Evolutionary conservation across 2,888 invertebrate species (phyloP).

Genomic region (Exephanes ischioxanthus): DNA sequence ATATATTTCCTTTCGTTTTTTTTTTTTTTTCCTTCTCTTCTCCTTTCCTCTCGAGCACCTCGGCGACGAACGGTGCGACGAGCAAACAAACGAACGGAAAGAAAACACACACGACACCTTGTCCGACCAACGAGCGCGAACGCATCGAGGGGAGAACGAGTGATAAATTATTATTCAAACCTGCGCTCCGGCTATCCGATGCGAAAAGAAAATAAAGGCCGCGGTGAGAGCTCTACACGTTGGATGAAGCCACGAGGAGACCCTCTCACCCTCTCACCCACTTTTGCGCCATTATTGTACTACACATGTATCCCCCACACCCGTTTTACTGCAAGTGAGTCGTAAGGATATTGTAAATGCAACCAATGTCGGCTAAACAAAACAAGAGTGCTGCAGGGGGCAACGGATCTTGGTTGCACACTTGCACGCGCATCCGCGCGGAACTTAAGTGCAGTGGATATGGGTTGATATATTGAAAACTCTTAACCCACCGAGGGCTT

Average conservation of each 20-base stretch:
- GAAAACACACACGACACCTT: slow-evolving; percentile 47
- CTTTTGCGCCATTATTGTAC: slow-evolving; percentile 55
- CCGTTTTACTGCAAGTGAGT: neutral
- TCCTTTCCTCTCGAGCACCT: neutral
- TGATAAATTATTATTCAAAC: slow-evolving; percentile 65
- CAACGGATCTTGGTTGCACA: slow-evolving; percentile 19
- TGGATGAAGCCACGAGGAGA: slow-evolving; percentile 53
- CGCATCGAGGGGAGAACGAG: slow-evolving; percentile 44
- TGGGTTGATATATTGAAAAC: slow-evolving; percentile 55
- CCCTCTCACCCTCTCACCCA: slow-evolving; percentile 59
- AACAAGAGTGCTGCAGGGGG: slow-evolving; percentile 44
- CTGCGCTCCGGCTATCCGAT: slow-evolving; percentile 22
- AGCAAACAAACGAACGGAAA: slow-evolving; percentile 42
- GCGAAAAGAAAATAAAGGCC: slow-evolving; percentile 46
- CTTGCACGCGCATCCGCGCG: slow-evolving; percentile 42
- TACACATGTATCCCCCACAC: slow-evolving; percentile 9
- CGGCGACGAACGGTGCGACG: neutral
- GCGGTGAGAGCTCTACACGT: slow-evolving; percentile 26
- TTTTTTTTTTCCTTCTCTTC: neutral
- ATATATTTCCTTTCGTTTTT: neutral
- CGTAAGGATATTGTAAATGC: slow-evolving; percentile 49
- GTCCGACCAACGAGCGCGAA: slow-evolving; percentile 36
- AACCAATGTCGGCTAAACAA: slow-evolving; percentile 42
- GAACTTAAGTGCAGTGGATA: slow-evolving; percentile 39
- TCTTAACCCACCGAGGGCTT: slow-evolving; percentile 53